A percentile compares a stretch with the other conserved stretches of the same genome.
phyloP scores from a whole-genome alignment of 2,113 vertebrate genomes.

The Himantopus leucocephalus region DNA sequence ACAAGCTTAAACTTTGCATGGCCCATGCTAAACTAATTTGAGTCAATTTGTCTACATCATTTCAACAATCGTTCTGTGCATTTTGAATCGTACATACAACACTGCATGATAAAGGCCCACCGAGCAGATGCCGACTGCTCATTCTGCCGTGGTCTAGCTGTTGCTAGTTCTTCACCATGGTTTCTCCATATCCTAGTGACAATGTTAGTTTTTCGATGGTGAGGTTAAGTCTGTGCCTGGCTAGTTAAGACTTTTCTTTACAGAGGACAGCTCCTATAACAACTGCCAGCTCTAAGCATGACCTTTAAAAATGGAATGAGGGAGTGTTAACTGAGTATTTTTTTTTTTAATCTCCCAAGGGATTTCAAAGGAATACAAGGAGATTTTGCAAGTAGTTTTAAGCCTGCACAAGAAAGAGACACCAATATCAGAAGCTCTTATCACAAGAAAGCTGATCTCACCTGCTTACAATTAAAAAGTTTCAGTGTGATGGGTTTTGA shows the following conservation, averaged over 20 bases:
- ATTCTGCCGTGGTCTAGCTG: conserved; percentile 65
- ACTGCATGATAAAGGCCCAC: conserved; percentile 73
- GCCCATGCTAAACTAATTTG: conserved; percentile 84
- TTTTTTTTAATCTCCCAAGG: conserved; percentile 18
- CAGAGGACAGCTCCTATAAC: conserved; percentile 69
- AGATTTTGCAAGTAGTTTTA: conserved; percentile 40
- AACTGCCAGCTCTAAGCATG: conserved; percentile 67
- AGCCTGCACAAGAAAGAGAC: conserved; percentile 30
- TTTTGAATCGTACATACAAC: conserved; percentile 73
- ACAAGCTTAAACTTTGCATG: conserved; percentile 79
- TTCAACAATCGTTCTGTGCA: conserved; percentile 75
- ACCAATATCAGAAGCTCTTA: conserved; percentile 18
- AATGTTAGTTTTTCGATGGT: conserved; percentile 80
- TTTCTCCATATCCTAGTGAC: conserved; percentile 85
- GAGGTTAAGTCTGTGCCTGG: conserved; percentile 73
- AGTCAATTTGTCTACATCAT: conserved; percentile 86
- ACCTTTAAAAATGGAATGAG: conserved; percentile 66
- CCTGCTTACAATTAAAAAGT: background rate
- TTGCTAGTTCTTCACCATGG: conserved; percentile 83
- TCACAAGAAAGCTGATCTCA: conserved; percentile 7
- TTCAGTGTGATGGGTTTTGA: background rate
- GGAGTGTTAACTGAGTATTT: conserved; percentile 54
- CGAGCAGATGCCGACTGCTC: conserved; percentile 76
- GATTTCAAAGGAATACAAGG: conserved; percentile 50
- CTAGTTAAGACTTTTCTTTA: conserved; percentile 75